Evolutionary conservation across 2,797 vertebrate species (phyloP).

Genomic region (Ammospiza maritima): DNA sequence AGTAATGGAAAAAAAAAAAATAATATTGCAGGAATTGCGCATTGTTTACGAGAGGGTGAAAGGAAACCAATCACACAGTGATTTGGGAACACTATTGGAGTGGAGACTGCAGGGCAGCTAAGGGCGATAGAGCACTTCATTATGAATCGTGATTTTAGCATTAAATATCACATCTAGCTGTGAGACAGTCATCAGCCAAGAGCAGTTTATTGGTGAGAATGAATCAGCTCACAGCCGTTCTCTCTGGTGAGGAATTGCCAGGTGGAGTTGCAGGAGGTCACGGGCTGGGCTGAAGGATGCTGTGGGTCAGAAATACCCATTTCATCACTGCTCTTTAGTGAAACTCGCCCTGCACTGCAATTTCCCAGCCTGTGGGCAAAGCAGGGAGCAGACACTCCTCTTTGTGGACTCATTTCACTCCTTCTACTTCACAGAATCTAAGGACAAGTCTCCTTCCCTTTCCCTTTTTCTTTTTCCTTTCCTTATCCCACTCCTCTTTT

Average conservation of each 20-base stretch:
- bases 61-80: neutral
- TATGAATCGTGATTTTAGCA: neutral
- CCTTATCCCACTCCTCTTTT: rapidly evolving
- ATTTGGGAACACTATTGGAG: neutral
- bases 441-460: neutral
- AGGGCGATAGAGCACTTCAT: constrained; percentile 4
- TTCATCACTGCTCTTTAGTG: neutral
- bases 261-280: neutral
- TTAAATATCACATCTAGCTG: constrained; percentile 38
- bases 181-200: neutral
- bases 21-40: constrained; percentile 31
- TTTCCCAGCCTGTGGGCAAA: neutral
- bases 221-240: neutral
- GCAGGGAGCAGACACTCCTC: neutral
- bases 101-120: neutral
- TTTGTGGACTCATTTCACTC: neutral
- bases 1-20: constrained; percentile 28
- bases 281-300: neutral
- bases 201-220: neutral
- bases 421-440: neutral
- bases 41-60: neutral
- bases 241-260: neutral
- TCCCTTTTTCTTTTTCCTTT: rapidly evolving
- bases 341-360: neutral
- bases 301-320: neutral